These are phyloP conservation scores for Halcyon senegalensis DNA, from an alignment of 2,113 vertebrate species.

Conservation along the genomic window DNA sequence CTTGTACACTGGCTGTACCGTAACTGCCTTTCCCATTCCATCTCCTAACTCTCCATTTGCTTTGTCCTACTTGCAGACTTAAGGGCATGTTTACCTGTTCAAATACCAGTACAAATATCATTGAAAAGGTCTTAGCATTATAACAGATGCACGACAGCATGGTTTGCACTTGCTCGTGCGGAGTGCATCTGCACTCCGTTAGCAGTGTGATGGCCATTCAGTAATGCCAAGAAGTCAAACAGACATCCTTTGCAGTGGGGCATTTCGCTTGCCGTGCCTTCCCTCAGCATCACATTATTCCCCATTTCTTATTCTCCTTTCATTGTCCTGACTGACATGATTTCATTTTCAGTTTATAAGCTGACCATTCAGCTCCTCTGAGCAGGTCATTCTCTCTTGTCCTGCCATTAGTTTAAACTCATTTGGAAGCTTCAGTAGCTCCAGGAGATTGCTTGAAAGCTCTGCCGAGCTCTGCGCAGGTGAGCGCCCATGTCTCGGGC, in stretches of 20 bases:
- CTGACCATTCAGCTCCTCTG: background rate
- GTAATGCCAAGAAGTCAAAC: background rate
- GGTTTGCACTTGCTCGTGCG: constrained; percentile 21
- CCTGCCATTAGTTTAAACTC: background rate
- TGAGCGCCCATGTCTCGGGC: background rate
- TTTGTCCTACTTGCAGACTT: background rate
- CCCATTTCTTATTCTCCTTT: background rate
- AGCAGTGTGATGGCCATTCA: constrained; percentile 1
- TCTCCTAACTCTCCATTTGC: constrained; percentile 21
- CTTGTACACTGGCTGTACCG: background rate
- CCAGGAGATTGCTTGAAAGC: background rate
- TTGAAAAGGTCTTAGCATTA: constrained; percentile 54
- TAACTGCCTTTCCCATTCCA: background rate
- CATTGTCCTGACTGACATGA: background rate
- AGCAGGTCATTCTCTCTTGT: background rate
- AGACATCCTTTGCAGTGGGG: background rate
- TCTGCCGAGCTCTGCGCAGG: background rate
- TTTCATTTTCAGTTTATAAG: background rate
- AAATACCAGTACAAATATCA: constrained; percentile 56
- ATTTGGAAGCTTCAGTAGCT: background rate
- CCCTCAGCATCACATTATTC: background rate
- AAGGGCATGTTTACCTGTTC: constrained; percentile 57
- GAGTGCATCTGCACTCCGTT: constrained; percentile 38
- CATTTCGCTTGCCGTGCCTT: background rate
- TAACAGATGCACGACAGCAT: background rate